These are phyloP conservation scores for Sciurus carolinensis DNA, from an alignment of 2,797 vertebrate genomes.

Conservation along the genomic window DNA sequence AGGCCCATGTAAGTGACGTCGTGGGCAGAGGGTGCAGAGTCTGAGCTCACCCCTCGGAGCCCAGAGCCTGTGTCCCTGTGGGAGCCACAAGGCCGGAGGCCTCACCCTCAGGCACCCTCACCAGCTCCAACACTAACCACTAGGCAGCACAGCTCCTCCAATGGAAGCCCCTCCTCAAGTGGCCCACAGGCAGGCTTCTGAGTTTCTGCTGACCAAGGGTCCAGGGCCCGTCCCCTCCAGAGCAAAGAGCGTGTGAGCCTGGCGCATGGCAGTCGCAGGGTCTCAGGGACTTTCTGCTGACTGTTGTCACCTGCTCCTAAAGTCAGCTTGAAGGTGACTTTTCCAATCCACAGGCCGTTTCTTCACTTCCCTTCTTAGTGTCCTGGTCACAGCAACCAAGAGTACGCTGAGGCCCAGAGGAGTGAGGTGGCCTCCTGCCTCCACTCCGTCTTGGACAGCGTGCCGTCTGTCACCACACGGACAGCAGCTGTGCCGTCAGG, in stretches of 20 bases:
- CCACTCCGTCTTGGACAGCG: background rate
- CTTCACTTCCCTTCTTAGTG: background rate
- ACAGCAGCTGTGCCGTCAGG: background rate
- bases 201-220: background rate
- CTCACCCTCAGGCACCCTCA: too few species aligned
- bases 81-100: too few species aligned
- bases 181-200: too few species aligned
- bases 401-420: fast-evolving
- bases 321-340: background rate
- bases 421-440: background rate
- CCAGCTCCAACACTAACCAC: fast-evolving
- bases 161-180: too few species aligned
- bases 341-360: background rate
- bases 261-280: fast-evolving
- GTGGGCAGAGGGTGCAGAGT: background rate
- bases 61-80: too few species aligned
- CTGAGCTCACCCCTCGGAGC: fast-evolving
- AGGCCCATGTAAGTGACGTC: background rate
- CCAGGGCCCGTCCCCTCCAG: background rate
- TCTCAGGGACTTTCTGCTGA: fast-evolving
- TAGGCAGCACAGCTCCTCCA: background rate
- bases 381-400: background rate
- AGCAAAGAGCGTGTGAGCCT: background rate
- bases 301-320: background rate
- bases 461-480: background rate